Evolutionary conservation across 2,888 invertebrate genomes (phyloP).

Genomic region (Aporophyla nigra): DNA sequence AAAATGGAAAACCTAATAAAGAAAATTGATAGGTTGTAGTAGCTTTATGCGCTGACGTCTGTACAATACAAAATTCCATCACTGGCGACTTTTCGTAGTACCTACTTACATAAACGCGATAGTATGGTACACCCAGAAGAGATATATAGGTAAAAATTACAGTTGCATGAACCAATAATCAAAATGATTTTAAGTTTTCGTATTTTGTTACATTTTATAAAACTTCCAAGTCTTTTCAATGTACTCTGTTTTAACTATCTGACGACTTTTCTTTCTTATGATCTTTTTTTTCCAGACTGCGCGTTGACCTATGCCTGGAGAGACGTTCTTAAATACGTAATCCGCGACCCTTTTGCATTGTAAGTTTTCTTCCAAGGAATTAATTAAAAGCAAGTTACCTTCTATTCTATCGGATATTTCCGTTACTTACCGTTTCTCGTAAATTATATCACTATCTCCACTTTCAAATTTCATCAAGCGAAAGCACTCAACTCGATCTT

Average conservation of each 20-base stretch:
- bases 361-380: neutral
- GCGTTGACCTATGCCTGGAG: too few species aligned
- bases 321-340: too few species aligned
- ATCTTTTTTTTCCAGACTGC: too few species aligned
- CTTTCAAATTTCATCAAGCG: conserved; percentile 67
- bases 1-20: too few species aligned
- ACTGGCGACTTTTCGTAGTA: neutral
- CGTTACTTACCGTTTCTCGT: conserved; percentile 50
- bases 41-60: too few species aligned
- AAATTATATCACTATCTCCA: conserved; percentile 57
- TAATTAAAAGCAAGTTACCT: conserved; percentile 23
- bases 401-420: conserved; percentile 32
- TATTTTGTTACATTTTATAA: neutral
- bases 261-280: too few species aligned
- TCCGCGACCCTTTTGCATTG: too few species aligned
- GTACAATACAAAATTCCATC: neutral
- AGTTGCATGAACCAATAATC: too few species aligned
- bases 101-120: neutral
- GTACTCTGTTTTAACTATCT: neutral
- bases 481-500: conserved; percentile 60
- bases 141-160: neutral
- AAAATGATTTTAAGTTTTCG: neutral
- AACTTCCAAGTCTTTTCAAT: neutral
- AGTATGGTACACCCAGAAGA: neutral
- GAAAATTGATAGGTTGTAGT: too few species aligned